phyloP scores from a whole-genome alignment of 2,888 invertebrate species.

The Parelbella ahira region DNA sequence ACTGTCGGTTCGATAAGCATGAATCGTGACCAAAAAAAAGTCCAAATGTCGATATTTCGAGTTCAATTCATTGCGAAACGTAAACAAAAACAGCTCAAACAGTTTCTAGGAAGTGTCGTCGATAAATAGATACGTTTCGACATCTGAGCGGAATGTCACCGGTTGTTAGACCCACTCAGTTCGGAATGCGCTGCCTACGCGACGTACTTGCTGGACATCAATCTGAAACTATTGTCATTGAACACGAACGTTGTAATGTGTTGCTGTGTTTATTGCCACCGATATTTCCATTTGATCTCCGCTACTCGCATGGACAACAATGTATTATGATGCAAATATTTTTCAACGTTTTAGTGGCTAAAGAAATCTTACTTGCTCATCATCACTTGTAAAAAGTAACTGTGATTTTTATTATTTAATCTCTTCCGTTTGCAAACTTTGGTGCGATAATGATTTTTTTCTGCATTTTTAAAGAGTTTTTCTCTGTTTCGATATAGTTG shows the following conservation, averaged over 20 bases:
- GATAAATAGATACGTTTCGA: conserved; percentile 44
- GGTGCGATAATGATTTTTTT: too few relatives aligned
- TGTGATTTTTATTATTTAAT: too few relatives aligned
- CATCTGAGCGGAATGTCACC: conserved; percentile 46
- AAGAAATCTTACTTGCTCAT: too few relatives aligned
- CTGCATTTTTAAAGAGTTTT: too few relatives aligned
- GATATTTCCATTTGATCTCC: conserved; percentile 28
- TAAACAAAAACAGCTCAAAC: conserved; percentile 20
- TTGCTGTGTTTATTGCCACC: conserved; percentile 27
- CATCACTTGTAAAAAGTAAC: too few relatives aligned
- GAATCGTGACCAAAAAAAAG: conserved; percentile 13
- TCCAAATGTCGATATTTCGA: conserved; percentile 9
- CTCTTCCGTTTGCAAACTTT: too few relatives aligned
- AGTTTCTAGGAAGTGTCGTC: conserved; percentile 37
- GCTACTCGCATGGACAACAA: too few relatives aligned
- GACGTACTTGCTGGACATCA: conserved; percentile 43
- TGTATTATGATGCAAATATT: too few relatives aligned
- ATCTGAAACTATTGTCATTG: conserved; percentile 42
- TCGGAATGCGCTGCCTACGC: conserved; percentile 65
- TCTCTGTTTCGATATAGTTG: too few relatives aligned
- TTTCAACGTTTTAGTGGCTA: too few relatives aligned
- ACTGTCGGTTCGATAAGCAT: too few relatives aligned
- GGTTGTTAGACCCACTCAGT: conserved; percentile 59
- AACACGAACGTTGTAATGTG: conserved; percentile 29
- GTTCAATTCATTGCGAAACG: conserved; percentile 14